Conservation (phyloP, 2,888 invertebrate genomes). For the Lamellibrachia columna region DNA sequence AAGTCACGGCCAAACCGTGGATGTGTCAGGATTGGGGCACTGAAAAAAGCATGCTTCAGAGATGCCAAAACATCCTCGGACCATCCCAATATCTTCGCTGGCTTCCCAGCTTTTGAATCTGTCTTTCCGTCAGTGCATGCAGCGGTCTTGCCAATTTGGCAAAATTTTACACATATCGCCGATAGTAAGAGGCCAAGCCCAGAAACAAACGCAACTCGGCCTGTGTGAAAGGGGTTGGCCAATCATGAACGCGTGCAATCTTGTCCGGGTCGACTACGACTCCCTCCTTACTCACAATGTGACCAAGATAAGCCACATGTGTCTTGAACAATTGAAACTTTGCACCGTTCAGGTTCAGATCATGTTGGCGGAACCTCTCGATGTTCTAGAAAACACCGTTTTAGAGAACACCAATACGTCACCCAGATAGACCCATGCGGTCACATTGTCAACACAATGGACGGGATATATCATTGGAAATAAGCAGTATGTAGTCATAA, state of each 20-base stretch:
- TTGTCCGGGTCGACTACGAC: background rate
- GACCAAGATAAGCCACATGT: slow-evolving; percentile 6
- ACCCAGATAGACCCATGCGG: slow-evolving; percentile 7
- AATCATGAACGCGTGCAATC: background rate
- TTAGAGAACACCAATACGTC: background rate
- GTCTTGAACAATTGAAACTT: background rate
- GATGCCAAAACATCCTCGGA: background rate
- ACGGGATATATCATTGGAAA: no score
- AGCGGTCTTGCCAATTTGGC: background rate
- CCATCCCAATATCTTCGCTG: background rate
- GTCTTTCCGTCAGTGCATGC: background rate
- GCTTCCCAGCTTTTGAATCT: background rate
- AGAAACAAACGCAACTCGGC: background rate
- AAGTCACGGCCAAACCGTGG: background rate
- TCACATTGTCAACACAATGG: no score
- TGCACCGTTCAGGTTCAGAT: background rate
- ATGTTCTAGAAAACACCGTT: background rate
- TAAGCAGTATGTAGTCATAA: no score
- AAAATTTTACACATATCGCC: background rate
- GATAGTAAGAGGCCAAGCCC: slow-evolving; percentile 6
- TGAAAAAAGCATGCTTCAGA: background rate
- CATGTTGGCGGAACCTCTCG: background rate
- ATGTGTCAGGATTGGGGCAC: background rate
- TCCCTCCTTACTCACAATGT: background rate
- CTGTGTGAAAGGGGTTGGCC: background rate